phyloP scores from a whole-genome alignment of 2,797 vertebrate genomes.

The Ibycter americanus region DNA sequence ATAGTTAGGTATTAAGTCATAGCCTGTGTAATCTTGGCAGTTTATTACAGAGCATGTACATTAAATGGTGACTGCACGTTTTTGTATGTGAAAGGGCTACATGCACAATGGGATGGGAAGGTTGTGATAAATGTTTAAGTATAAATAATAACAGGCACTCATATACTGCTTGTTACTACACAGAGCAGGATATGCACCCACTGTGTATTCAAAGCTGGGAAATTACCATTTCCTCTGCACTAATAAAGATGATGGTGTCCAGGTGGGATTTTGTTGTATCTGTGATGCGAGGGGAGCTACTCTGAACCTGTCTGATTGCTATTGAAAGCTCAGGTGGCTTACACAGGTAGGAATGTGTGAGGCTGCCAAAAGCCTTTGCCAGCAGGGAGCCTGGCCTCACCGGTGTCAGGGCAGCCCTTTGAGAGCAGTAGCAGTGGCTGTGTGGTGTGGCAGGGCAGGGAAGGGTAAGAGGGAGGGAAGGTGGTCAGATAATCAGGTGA shows the following conservation, averaged over 20 bases:
- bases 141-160: background rate
- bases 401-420: background rate
- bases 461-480: background rate
- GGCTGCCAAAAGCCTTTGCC: background rate
- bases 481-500: background rate
- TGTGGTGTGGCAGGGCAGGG: background rate
- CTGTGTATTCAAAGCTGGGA: background rate
- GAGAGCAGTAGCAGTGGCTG: background rate
- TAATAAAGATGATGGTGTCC: background rate
- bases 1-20: background rate
- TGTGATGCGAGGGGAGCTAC: background rate
- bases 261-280: background rate
- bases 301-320: background rate
- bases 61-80: background rate
- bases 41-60: background rate
- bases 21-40: background rate
- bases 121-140: background rate
- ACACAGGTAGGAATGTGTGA: background rate
- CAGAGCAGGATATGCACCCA: fast-evolving
- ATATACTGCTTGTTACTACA: background rate
- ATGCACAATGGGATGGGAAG: background rate
- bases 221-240: background rate
- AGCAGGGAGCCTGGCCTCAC: background rate
- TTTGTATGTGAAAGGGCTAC: background rate
- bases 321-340: background rate